These are phyloP conservation scores for Chaetura pelagica DNA, from an alignment of 2,113 vertebrate species.

Conservation along the genomic window DNA sequence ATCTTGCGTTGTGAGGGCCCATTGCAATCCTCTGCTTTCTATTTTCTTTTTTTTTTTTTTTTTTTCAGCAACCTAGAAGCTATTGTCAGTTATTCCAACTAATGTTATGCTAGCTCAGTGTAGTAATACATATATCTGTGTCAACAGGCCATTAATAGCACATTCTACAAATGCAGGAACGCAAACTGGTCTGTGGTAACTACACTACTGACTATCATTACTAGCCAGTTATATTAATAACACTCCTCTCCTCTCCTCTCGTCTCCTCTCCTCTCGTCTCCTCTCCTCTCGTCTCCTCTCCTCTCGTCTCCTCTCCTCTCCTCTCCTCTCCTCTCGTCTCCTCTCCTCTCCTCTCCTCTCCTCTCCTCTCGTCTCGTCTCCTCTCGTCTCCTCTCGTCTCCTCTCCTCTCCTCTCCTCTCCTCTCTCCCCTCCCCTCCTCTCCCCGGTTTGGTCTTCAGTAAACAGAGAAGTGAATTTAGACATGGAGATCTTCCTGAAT, in stretches of 20 bases:
- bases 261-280: too few species aligned
- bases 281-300: too few species aligned
- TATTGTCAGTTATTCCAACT: background rate
- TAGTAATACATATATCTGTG: background rate
- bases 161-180: background rate
- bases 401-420: too few species aligned
- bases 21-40: background rate
- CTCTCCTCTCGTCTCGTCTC: too few species aligned
- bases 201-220: background rate
- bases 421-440: too few species aligned
- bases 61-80: background rate
- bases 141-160: background rate
- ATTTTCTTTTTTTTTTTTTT: background rate
- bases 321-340: too few species aligned
- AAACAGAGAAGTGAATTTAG: background rate
- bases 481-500: background rate
- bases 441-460: background rate
- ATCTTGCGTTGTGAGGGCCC: too few species aligned
- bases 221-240: too few species aligned
- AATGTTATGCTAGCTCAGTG: background rate
- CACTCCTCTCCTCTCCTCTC: too few species aligned
- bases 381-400: too few species aligned
- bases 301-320: too few species aligned
- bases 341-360: too few species aligned
- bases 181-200: background rate